A percentile compares a stretch with the other conserved stretches of the same genome.
phyloP scores from a whole-genome alignment of 2,797 vertebrate genomes.

The Hyperoplus lanceolatus region DNA sequence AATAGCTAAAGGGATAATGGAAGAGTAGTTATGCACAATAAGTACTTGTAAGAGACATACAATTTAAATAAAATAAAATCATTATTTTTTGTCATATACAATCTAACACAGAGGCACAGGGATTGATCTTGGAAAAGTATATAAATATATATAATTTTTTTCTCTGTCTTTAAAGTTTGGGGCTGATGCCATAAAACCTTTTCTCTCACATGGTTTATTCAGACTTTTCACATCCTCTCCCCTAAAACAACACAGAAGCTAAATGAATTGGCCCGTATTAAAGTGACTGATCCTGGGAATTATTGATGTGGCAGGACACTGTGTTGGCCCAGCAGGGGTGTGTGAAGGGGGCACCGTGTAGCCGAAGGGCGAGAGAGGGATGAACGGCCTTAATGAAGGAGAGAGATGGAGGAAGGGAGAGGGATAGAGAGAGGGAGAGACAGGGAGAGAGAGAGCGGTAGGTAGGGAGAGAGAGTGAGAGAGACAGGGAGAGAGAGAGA shows the following conservation, averaged over 20 bases:
- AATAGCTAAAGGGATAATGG: no score
- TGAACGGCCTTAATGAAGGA: conserved; percentile 44
- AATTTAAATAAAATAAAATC: no score
- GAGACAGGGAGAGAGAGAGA: neutral
- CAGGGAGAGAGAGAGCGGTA: conserved; percentile 21
- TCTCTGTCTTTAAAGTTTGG: neutral
- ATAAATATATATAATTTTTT: no score
- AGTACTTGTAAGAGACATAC: no score
- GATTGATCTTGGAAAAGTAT: neutral
- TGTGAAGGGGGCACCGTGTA: conserved; percentile 53
- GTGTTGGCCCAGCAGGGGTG: conserved; percentile 71
- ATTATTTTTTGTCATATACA: no score
- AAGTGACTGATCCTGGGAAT: conserved; percentile 71
- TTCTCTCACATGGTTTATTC: neutral
- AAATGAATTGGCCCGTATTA: conserved; percentile 27
- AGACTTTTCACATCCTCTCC: conserved; percentile 8
- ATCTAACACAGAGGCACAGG: neutral
- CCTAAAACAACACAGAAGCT: conserved; percentile 44
- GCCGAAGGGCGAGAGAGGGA: conserved; percentile 36
- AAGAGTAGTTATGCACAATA: no score
- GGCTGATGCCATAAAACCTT: neutral
- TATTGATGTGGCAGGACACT: conserved; percentile 74
- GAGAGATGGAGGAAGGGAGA: conserved; percentile 30
- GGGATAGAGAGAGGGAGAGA: conserved; percentile 24
- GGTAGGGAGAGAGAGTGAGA: conserved; percentile 49